Conservation (phyloP, 2,113 vertebrate species). For the Manacus vitellinus region DNA sequence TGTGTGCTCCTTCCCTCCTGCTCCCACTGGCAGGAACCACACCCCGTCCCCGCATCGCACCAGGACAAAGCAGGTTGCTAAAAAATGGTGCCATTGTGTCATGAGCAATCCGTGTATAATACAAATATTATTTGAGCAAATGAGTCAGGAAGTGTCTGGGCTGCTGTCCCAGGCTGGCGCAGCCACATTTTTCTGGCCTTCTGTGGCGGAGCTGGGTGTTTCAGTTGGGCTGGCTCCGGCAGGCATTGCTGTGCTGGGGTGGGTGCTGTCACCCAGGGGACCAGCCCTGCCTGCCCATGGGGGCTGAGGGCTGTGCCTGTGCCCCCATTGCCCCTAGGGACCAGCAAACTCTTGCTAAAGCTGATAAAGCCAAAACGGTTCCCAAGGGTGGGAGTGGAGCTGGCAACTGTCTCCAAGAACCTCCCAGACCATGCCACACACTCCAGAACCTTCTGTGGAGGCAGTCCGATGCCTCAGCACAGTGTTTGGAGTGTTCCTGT, state of each 20-base stretch:
- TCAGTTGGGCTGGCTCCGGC: not conserved
- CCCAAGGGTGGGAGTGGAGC: not conserved
- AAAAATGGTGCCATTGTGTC: slow-evolving; percentile 47
- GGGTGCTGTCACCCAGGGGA: not conserved
- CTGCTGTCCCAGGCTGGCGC: not conserved
- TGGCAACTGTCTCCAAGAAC: not conserved
- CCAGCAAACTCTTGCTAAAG: not conserved
- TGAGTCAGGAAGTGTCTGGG: slow-evolving; percentile 57
- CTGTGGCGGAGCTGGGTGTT: not conserved
- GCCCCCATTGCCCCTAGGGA: not conserved
- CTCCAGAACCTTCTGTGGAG: not conserved
- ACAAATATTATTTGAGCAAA: slow-evolving; percentile 52
- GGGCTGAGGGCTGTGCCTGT: not conserved
- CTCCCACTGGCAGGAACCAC: not conserved
- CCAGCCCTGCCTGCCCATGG: not conserved
- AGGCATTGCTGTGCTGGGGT: not conserved
- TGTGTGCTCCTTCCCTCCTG: not conserved
- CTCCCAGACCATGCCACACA: not conserved
- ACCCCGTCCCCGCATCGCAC: fast-evolving
- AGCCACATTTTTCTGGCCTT: slow-evolving; percentile 5
- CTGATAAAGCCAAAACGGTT: not conserved
- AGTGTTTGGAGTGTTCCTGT: not conserved
- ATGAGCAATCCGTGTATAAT: slow-evolving; percentile 28
- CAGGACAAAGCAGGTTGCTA: not conserved
- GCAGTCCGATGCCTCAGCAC: fast-evolving